These are phyloP conservation scores for Morelia viridis DNA, from an alignment of 2,797 vertebrate species.

Conservation along the genomic window DNA sequence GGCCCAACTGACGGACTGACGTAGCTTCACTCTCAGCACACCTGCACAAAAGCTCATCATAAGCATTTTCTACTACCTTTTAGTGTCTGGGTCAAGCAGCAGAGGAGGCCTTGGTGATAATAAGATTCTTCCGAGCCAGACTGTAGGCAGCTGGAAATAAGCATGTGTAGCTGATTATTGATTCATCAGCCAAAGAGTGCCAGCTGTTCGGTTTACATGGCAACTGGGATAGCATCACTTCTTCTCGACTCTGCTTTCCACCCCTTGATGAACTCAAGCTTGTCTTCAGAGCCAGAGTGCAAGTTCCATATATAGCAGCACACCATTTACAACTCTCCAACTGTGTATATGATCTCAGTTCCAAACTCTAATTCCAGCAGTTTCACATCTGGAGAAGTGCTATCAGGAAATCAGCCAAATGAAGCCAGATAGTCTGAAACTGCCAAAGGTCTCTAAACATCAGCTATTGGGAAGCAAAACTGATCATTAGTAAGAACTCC, in stretches of 20 bases:
- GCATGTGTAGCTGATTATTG: constrained; percentile 15
- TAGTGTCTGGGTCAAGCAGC: background rate
- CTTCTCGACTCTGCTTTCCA: background rate
- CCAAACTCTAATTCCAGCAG: background rate
- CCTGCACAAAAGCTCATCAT: background rate
- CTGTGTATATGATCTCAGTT: background rate
- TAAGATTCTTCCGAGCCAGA: background rate
- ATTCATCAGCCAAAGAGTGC: background rate
- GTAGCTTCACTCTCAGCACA: background rate
- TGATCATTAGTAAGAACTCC: rapidly evolving
- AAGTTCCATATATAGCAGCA: rapidly evolving
- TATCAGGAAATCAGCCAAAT: background rate
- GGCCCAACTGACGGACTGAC: background rate
- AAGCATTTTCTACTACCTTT: background rate
- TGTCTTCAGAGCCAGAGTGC: background rate
- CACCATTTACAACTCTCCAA: background rate
- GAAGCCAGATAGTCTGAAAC: background rate
- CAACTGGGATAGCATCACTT: background rate
- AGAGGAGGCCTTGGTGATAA: background rate
- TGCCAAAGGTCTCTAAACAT: background rate
- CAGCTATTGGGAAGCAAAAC: background rate
- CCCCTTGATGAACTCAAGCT: background rate
- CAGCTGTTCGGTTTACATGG: background rate
- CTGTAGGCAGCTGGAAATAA: background rate
- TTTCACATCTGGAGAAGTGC: constrained; percentile 24